Percentiles rank a stretch among this genome's conserved stretches.
phyloP scores from a whole-genome alignment of 2,888 invertebrate genomes.

The Stegophylla sp. region DNA sequence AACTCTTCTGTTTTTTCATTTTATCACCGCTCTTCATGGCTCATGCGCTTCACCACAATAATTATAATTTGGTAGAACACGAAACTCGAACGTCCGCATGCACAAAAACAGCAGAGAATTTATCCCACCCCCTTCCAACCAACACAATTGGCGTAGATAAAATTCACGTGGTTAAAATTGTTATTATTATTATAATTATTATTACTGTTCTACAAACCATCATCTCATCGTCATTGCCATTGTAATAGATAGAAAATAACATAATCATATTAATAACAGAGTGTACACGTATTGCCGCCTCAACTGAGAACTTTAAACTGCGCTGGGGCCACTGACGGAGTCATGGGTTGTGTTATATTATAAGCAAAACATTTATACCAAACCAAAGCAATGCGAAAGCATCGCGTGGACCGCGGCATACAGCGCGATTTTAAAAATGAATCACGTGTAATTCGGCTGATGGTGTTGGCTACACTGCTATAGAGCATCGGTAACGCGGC shows the following conservation, averaged over 20 bases:
- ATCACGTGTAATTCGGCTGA: not conserved
- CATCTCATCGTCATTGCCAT: not conserved
- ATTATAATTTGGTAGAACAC: not conserved
- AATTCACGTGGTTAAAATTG: not conserved
- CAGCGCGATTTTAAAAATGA: not conserved
- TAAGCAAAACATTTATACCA: no score
- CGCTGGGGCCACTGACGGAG: constrained; percentile 15
- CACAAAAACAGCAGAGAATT: not conserved
- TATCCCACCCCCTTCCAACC: not conserved
- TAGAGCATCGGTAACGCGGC: no score
- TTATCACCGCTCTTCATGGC: not conserved
- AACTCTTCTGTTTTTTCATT: not conserved
- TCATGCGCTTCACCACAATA: not conserved
- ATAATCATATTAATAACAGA: not conserved
- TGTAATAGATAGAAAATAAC: not conserved
- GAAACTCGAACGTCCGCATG: not conserved
- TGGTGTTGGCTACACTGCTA: no score
- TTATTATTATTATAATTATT: not conserved
- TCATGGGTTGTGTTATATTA: constrained; percentile 31
- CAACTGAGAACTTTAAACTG: constrained; percentile 44
- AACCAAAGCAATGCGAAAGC: not conserved
- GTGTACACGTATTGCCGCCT: not conserved
- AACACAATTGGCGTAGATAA: no score
- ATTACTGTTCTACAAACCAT: no score
- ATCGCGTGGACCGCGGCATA: not conserved